Base-by-base conservation (phyloP, 2,113 vertebrate species). In the Turnix velox region DNA sequence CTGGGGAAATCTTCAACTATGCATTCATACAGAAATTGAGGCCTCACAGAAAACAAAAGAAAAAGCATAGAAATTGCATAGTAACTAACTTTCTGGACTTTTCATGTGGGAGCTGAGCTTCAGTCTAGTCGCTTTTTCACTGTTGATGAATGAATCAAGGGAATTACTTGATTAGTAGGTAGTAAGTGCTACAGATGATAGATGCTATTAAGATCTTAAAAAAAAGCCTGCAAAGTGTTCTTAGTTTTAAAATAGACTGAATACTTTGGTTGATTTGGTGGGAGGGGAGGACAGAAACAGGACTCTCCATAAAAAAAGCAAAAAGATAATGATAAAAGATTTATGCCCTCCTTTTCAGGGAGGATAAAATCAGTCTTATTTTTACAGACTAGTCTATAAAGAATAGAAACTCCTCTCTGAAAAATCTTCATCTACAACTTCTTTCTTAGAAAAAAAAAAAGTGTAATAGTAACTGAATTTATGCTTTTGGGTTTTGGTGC, bases 271-370 rank as follows among this genome's bases (percentile, higher is more conserved):
- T 0, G 1, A 1, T 4, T 57, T 22, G 35, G n/a, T n/a, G n/a
- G n/a, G n/a, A n/a, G n/a, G n/a, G 24, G 4, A 30, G 17, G 62
- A 4, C 4, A 67, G n/a, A 84, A 42, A 40, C 8, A 57, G 5
- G 8, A 37, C 4, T 40, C 1, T 55, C 52, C 27, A 40, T 22
- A 22, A 52, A 39, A 37, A 40, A 54, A 54, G n/a, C n/a, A n/a
- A 33, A 58, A 22, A 31, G 9, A 61, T 10, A 43, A 63, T 10
- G 1, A 9, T 1, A 5, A 23, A 16, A 42, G 71, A 62, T 23
- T 7, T 11, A 25, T 40, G 1, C 1, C 6, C n/a, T 66, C 2
- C 7, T 1, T 39, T 63, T 75, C 30, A 71, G 9, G 4, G 4
- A 63, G 66, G 46, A 79, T 18, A 59, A 83, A 93, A 37, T 14